Percentiles rank a stretch among this genome's conserved stretches.
These are phyloP conservation scores for Mungos mungo DNA, from an alignment of 2,113 vertebrate genomes.

Conservation along the genomic window DNA sequence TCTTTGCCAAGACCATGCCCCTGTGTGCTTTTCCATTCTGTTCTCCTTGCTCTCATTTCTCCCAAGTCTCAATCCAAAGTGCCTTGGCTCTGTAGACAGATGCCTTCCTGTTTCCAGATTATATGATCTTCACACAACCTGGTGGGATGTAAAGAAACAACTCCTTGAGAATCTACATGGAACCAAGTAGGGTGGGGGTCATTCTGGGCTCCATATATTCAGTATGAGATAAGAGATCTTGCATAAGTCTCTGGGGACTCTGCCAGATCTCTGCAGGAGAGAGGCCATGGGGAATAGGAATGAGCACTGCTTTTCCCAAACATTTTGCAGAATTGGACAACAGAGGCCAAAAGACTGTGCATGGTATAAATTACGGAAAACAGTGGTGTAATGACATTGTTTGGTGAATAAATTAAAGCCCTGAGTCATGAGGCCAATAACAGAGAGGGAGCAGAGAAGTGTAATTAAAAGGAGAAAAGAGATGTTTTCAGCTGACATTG, in stretches of 20 bases:
- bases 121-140: not conserved
- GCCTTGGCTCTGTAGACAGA: not conserved
- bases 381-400: constrained; percentile 76
- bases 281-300: not conserved
- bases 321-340: constrained; percentile 63
- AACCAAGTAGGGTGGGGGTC: not conserved
- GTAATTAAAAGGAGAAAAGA: constrained; percentile 74
- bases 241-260: not conserved
- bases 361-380: constrained; percentile 73
- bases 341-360: constrained; percentile 57
- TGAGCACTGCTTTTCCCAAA: constrained; percentile 41
- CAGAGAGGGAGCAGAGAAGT: constrained; percentile 68
- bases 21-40: not conserved
- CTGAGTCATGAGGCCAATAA: constrained; percentile 69
- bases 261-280: not conserved
- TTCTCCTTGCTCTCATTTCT: not conserved
- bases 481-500: constrained; percentile 67
- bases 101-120: not conserved
- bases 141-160: not conserved
- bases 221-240: not conserved
- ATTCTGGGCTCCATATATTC: not conserved
- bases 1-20: not conserved
- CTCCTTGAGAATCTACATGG: not conserved
- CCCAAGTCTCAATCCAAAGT: not conserved
- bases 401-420: constrained; percentile 78